Evolutionary conservation across 2,113 vertebrate genomes (phyloP).

Genomic region (Cephalopterus ornatus): DNA sequence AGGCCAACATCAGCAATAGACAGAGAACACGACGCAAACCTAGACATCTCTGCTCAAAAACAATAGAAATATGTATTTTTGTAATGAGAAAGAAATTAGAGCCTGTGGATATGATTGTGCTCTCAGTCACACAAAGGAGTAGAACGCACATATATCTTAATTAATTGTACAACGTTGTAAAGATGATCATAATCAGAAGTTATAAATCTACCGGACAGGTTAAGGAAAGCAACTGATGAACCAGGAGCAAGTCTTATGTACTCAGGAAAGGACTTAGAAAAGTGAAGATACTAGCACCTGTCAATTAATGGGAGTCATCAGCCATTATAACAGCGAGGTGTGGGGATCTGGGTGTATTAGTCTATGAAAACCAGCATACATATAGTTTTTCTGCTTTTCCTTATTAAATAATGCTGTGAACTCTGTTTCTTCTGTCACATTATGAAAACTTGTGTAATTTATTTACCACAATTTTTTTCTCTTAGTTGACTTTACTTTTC

Average conservation of each 20-base stretch:
- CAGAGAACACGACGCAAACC: neutral
- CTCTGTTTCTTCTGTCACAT: neutral
- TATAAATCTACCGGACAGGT: neutral
- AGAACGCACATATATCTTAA: neutral
- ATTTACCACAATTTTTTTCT: neutral
- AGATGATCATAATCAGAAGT: neutral
- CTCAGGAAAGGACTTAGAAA: neutral
- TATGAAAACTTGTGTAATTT: neutral
- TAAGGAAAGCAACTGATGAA: neutral
- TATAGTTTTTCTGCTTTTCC: neutral
- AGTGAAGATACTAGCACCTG: neutral
- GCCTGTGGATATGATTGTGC: neutral
- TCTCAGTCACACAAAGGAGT: neutral
- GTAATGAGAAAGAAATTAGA: neutral
- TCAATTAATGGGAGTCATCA: neutral
- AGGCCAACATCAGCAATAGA: neutral
- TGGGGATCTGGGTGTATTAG: neutral
- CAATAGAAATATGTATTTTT: neutral
- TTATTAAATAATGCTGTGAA: neutral
- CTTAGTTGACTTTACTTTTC: neutral
- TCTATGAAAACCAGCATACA: neutral
- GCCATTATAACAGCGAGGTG: neutral
- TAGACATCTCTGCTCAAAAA: neutral
- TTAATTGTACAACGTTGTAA: neutral
- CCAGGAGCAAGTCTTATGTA: neutral